These are phyloP conservation scores for Palythoa grandiflora DNA, from an alignment of 92 coral and sea anemone genomes.

Conservation along the genomic window DNA sequence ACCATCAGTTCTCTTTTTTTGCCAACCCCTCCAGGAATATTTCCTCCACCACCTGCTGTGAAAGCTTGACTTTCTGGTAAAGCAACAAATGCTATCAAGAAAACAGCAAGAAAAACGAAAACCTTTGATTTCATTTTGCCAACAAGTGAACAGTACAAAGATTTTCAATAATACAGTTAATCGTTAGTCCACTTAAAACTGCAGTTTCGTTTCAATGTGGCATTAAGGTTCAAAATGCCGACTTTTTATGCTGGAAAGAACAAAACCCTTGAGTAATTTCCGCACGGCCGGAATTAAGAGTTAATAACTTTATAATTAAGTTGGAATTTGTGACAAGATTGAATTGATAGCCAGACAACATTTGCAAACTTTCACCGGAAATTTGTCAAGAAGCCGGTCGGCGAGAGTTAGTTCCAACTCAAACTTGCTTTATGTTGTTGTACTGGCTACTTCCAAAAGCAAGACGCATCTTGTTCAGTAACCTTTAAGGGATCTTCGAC, in stretches of 20 bases:
- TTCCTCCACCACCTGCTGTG: conserved; percentile 95
- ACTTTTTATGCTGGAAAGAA: conserved; percentile 52
- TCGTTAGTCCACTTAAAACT: not conserved
- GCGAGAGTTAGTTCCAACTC: not conserved
- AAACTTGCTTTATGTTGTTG: not conserved
- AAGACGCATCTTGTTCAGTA: too few relatives aligned
- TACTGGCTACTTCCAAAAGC: not conserved
- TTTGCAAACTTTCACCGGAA: conserved; percentile 40
- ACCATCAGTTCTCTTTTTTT: conserved; percentile 72
- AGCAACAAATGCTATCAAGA: conserved; percentile 70
- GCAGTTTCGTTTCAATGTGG: conserved; percentile 28
- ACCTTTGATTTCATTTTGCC: conserved; percentile 74
- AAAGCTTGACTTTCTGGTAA: conserved; percentile 78
- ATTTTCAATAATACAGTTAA: not conserved
- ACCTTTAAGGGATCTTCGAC: not conserved
- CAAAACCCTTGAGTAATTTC: conserved; percentile 76
- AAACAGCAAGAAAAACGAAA: conserved; percentile 62
- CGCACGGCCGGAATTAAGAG: conserved; percentile 83
- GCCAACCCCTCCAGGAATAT: conserved; percentile 72
- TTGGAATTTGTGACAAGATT: conserved; percentile 58
- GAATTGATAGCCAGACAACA: conserved; percentile 37
- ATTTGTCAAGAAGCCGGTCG: conserved; percentile 13
- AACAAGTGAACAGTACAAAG: not conserved
- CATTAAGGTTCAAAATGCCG: not conserved
- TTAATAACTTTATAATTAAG: conserved; percentile 75